Evolutionary conservation across 2,797 vertebrate genomes (phyloP).

Genomic region (Ciconia nigra): DNA sequence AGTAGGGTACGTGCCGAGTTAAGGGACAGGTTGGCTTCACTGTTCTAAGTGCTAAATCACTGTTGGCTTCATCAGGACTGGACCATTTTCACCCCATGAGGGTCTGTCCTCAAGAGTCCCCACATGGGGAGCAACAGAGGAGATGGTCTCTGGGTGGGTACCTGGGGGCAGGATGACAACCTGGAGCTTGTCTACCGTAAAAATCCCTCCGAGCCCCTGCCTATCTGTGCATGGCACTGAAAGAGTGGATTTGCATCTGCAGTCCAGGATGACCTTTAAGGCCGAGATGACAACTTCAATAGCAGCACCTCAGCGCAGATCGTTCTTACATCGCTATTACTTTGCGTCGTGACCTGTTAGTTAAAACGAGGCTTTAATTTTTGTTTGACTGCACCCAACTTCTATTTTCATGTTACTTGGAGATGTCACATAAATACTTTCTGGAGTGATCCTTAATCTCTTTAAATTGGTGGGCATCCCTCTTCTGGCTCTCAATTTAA

Average conservation of each 20-base stretch:
- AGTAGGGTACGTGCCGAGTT: not conserved
- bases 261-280: not conserved
- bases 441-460: not conserved
- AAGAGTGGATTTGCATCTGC: not conserved
- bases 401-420: not conserved
- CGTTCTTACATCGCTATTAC: not conserved
- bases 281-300: not conserved
- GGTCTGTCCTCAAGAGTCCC: not conserved
- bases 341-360: not conserved
- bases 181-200: not conserved
- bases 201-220: not conserved
- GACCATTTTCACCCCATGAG: not conserved
- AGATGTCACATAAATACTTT: not conserved
- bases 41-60: not conserved
- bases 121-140: not conserved
- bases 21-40: not conserved
- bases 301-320: not conserved
- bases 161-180: not conserved
- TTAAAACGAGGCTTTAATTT: not conserved
- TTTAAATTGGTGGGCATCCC: not conserved
- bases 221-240: not conserved
- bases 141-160: not conserved
- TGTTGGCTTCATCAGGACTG: not conserved
- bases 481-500: not conserved
- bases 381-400: not conserved